A percentile compares a stretch with the other conserved stretches of the same genome.
phyloP scores from a whole-genome alignment of 2,797 vertebrate species.

The Meriones psammophilus region DNA sequence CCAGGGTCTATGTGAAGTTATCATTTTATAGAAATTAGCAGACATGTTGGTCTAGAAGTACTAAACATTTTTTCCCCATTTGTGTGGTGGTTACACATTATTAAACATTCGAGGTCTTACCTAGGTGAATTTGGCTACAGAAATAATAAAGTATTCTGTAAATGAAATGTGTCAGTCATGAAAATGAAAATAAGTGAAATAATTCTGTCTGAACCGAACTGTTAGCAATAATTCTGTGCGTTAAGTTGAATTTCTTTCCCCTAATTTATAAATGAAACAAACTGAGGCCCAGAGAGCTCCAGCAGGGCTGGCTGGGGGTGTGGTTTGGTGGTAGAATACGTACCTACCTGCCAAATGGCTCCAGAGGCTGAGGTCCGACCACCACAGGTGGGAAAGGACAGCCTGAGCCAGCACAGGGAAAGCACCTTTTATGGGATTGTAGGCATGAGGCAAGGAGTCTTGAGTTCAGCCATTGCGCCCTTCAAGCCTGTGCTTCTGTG shows the following conservation, averaged over 20 bases:
- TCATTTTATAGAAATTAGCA: conserved; percentile 90
- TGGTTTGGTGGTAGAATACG: too few relatives aligned
- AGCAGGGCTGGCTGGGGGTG: background rate
- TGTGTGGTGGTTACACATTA: background rate
- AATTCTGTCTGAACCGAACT: background rate
- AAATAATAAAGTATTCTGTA: background rate
- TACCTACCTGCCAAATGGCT: too few relatives aligned
- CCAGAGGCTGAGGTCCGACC: too few relatives aligned
- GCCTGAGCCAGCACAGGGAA: too few relatives aligned
- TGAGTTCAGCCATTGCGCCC: background rate
- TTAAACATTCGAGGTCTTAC: background rate
- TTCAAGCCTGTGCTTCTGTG: background rate
- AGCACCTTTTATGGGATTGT: background rate
- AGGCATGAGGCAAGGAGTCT: background rate
- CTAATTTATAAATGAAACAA: background rate
- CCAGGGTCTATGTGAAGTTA: background rate
- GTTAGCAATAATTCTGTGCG: background rate
- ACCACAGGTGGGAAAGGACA: background rate
- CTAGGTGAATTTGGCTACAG: background rate
- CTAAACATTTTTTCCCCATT: background rate
- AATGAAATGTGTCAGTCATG: background rate
- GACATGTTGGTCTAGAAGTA: conserved; percentile 92
- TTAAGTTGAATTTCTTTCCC: background rate
- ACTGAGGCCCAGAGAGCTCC: background rate
- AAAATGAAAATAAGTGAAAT: background rate